A percentile compares a stretch with the other conserved stretches of the same genome.
Conservation (phyloP, 2,888 invertebrate genomes). For the Sarcophaga subvicina region DNA sequence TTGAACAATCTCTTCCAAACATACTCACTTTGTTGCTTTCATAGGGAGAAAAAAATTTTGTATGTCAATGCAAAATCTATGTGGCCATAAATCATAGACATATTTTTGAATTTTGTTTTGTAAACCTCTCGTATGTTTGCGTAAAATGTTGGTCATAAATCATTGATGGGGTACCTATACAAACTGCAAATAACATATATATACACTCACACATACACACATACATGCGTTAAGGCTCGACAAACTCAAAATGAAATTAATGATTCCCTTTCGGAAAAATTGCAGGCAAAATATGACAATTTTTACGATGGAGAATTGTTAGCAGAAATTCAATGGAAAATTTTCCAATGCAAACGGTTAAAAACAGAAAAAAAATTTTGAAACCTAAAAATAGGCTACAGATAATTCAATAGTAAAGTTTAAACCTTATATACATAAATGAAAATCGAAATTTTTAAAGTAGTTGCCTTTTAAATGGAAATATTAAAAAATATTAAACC, state of each 20-base stretch:
- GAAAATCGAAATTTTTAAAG: background rate
- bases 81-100: conserved; percentile 68
- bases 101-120: conserved; percentile 62
- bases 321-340: conserved; percentile 8
- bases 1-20: conserved; percentile 23
- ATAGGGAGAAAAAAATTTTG: conserved; percentile 26
- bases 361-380: no score
- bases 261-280: conserved; percentile 59
- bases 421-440: no score
- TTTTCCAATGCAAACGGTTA: conserved; percentile 9
- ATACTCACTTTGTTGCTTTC: conserved; percentile 15
- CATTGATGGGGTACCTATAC: conserved; percentile 54
- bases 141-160: conserved; percentile 64
- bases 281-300: conserved; percentile 50
- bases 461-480: background rate
- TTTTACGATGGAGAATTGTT: no score
- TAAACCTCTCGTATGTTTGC: conserved; percentile 48
- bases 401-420: no score
- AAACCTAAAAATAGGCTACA: no score
- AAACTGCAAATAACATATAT: conserved; percentile 7
- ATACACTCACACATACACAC: background rate
- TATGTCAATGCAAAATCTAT: conserved; percentile 68
- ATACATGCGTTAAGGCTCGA: no score
- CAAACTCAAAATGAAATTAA: conserved; percentile 57
- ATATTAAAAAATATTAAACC: background rate